Evolutionary conservation across 1,140 invertebrate genomes (phyloP), one percentile per base, ranked within the genome.

Genomic region (Cydia amplana): DNA sequence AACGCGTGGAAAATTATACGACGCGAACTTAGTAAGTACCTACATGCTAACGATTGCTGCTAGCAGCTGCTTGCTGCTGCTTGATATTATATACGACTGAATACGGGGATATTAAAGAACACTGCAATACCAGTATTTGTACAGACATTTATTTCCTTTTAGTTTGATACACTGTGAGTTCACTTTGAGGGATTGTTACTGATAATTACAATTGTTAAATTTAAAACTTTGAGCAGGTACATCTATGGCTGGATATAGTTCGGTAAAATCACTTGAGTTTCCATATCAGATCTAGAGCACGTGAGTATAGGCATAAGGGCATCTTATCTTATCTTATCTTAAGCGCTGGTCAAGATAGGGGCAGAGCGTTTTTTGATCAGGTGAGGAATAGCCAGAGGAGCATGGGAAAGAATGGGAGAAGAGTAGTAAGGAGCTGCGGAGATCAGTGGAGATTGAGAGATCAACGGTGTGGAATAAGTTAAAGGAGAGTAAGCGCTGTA

Each of bases 341-440:
- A 82, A 16, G 87, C 72, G n/a, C 82, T 79, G 64, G 80, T 40
- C 25, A 78, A 5, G 32, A 83, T 77, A 75, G 84, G 80, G 76
- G 87, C 80, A 49, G 85, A 88, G 16, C 87, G 83, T 77, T 90
- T 91, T 83, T 90, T 90, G 72, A 91, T 89, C 18, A 91, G 81
- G 73, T 93, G 83, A 43, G 85, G 63, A 60, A 83, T 77, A 23
- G 80, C 74, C 14, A 70, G 6, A 18, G 65, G 65, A 20, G 65
- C n/a, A 70, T 70, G 65, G n/a, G 65, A 36, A 36, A 70, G 28
- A 18, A 36, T 28, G 2, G 65, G 36, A 36, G 65, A 70, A 14
- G 65, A 40, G n/a, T 70, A 70, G 20, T 25, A 18, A 36, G 65
- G 65, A 10, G 28, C 65, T n/a, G 65, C 32, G 9, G 65, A 36